These are phyloP conservation scores for Rhopalosiphum padi DNA, from an alignment of 1,140 invertebrate genomes.

Conservation along the genomic window DNA sequence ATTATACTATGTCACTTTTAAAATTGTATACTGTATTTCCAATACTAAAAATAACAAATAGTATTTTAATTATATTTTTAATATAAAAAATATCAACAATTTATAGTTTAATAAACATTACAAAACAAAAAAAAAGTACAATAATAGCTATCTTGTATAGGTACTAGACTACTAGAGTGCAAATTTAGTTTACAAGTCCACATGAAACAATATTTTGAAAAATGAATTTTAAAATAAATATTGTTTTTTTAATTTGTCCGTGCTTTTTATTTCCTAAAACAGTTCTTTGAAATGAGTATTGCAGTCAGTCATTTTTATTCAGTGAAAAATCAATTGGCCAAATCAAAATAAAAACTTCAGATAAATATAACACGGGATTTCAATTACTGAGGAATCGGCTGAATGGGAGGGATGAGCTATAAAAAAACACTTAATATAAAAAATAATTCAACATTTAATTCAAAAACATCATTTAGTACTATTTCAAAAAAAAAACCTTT, in stretches of 20 bases:
- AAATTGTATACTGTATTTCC: too few relatives aligned
- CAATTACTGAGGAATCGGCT: not conserved
- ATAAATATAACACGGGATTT: constrained; percentile 27
- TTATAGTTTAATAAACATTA: not conserved
- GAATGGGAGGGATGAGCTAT: not conserved
- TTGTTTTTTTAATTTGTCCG: not conserved
- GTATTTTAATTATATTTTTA: too few relatives aligned
- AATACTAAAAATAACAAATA: too few relatives aligned
- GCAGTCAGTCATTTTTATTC: not conserved
- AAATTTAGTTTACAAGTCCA: not conserved
- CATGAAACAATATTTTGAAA: not conserved
- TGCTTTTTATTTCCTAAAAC: not conserved
- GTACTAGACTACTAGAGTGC: too few relatives aligned
- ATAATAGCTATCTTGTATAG: not conserved
- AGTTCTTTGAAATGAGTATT: not conserved
- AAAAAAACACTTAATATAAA: constrained; percentile 24
- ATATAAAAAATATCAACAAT: too few relatives aligned
- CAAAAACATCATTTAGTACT: constrained; percentile 3
- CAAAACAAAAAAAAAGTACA: not conserved
- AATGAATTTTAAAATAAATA: not conserved
- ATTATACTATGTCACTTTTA: too few relatives aligned
- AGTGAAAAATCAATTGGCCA: not conserved
- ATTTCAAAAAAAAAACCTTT: not conserved
- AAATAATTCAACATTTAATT: constrained; percentile 5
- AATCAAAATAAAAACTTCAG: constrained; percentile 4